Evolutionary conservation across 2,797 vertebrate genomes (phyloP), one percentile per base, ranked within the genome.

Genomic region (Prionace glauca): DNA sequence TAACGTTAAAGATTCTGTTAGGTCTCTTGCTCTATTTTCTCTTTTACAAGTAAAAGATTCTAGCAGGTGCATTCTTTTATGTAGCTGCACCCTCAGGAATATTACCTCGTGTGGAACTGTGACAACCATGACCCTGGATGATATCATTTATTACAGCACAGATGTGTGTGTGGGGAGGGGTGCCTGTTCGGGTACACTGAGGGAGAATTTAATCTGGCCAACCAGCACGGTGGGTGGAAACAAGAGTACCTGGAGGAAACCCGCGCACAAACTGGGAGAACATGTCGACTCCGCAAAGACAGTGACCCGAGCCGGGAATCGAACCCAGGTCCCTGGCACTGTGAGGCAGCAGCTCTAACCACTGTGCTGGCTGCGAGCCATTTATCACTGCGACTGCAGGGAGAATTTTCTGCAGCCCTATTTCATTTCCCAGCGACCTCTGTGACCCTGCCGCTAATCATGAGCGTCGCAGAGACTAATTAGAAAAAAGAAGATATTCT

Each of bases 401-500:
- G 32, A 62, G 60, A 16, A 60, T 90, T 32, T 91, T 36, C 56
- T 62, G 60, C 56, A 0, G 7, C 60, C 36, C 60, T 16, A 91
- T 65, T 91, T 91, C 60, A 91, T 87, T 84, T 24, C 50, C 45
- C 95, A 36, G 32, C 86, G 95, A 81, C 67, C 67, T 26, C n/a
- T 72, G 20, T 71, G 65, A 29, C 65, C 91, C 67, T 94, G 91
- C 24, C 20, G 41, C 36, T 41, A 71, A 71, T 94, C 91, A 90
- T 1, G 56, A 16, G 24, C 11, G 7, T 62, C 50, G 45, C 67
- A 41, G 88, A 45, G 91, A 71, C 67, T 71, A 71, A 94, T 94
- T 94, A 67, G 91, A 71, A 45, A 69, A 71, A 45, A 69, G 16
- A 45, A 41, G 65, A 94, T 71, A 94, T 94, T 94, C 91, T 26